Percentiles rank a stretch among this genome's conserved stretches.
phyloP scores from a whole-genome alignment of 2,797 vertebrate genomes.

The Poecilia picta region DNA sequence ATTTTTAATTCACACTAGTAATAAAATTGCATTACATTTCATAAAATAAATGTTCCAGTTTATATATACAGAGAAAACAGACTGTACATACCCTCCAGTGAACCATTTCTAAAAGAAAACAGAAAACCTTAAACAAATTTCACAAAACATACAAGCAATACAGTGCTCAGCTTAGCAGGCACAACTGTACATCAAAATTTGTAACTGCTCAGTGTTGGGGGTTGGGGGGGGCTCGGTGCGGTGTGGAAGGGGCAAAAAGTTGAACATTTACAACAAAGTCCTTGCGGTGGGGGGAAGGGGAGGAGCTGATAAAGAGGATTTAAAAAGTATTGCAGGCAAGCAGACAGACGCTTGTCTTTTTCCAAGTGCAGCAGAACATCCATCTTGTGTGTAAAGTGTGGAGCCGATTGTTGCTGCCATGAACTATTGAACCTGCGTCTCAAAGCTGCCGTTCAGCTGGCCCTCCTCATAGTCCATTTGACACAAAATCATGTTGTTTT shows the following conservation, averaged over 20 bases:
- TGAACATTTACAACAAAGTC: conserved; percentile 92
- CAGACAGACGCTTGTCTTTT: conserved; percentile 86
- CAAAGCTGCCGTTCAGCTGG: conserved; percentile 98
- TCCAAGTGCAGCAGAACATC: conserved; percentile 85
- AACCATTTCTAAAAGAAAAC: conserved; percentile 82
- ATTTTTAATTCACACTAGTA: conserved; percentile 99
- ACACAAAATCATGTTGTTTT: conserved; percentile 99
- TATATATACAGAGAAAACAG: conserved; percentile 99
- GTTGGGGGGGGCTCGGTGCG: conserved; percentile 37
- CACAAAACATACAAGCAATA: conserved; percentile 97
- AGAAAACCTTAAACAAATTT: conserved; percentile 84
- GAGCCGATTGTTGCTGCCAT: conserved; percentile 72
- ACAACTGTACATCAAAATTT: conserved; percentile 95
- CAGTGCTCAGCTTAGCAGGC: conserved; percentile 96
- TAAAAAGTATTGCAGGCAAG: conserved; percentile 97
- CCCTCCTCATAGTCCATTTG: conserved; percentile 99
- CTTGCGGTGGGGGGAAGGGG: conserved; percentile 52
- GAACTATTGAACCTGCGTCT: conserved; percentile 97
- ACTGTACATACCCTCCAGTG: conserved; percentile 98
- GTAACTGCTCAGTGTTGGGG: conserved; percentile 93
- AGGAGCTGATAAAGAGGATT: conserved; percentile 87
- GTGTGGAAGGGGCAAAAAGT: conserved; percentile 82
- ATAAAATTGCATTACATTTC: conserved; percentile 99
- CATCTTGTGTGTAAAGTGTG: conserved; percentile 77
- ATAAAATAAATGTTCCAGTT: conserved; percentile 99